A percentile compares a stretch with the other conserved stretches of the same genome.
phyloP scores from a whole-genome alignment of 1,140 invertebrate genomes.

The Lordiphosa clarofinis region DNA sequence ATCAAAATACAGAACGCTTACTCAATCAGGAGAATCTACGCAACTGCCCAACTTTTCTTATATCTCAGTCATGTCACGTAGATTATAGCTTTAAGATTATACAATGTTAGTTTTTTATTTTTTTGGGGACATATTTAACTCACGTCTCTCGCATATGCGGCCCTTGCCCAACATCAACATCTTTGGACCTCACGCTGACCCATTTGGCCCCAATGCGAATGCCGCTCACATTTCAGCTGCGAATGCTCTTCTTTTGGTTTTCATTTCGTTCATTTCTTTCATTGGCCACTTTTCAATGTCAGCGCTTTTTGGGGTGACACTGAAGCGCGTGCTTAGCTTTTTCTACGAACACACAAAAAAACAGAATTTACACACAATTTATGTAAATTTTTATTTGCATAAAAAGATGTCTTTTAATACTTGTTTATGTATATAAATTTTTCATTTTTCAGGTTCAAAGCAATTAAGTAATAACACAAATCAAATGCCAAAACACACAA shows the following conservation, averaged over 20 bases:
- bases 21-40: no score
- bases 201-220: slow-evolving; percentile 65
- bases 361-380: no score
- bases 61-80: slow-evolving; percentile 46
- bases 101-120: slow-evolving; percentile 29
- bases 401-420: no score
- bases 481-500: slow-evolving; percentile 40
- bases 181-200: slow-evolving; percentile 42
- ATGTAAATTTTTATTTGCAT: no score
- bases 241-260: slow-evolving; percentile 19
- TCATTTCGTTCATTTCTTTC: slow-evolving; percentile 20
- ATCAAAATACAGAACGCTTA: no score
- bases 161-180: slow-evolving; percentile 61
- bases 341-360: no score
- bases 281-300: slow-evolving; percentile 62
- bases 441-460: slow-evolving; percentile 65
- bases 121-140: slow-evolving; percentile 48
- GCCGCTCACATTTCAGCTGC: slow-evolving; percentile 56
- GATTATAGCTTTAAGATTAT: slow-evolving; percentile 28
- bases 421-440: no score
- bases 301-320: slow-evolving; percentile 13
- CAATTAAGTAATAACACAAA: slow-evolving; percentile 76
- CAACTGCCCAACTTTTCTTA: slow-evolving; percentile 12
- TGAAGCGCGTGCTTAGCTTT: no score
- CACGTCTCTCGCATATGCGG: slow-evolving; percentile 55